Base-by-base conservation (phyloP, 2,797 vertebrate genomes). In the Gallinago nigripennis region DNA sequence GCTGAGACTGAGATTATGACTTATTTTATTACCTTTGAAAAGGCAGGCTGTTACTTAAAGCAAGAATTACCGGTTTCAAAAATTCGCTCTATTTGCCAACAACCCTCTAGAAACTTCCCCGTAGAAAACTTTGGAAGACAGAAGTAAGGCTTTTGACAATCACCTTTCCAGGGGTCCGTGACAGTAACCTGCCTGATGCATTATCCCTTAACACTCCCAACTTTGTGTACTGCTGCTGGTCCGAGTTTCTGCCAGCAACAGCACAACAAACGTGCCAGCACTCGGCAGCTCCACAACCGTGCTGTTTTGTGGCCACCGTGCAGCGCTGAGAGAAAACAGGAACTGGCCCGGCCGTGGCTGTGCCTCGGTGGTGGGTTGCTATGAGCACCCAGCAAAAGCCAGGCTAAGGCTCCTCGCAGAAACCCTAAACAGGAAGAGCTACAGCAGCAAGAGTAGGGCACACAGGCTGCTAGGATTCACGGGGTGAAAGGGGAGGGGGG, bases 191-290 rank as follows among this genome's bases (percentile, higher is more conserved):
- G 12, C 72, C 71, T 9, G 57, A 39, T 11, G 30, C 0, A 0
- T 21, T 56, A 41, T 8, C 23, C 39, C 14, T 11, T 6, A 28
- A 4, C 61, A 8, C 30, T 18, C 27, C 27, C 6, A 18, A 23
- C 24, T 18, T 0, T 3, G 50, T 5, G 37, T 12, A 48, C 53
- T 54, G n/a, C 51, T 45, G 75, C 46, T 48, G 24, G 21, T 8
- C 33, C 58, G 15, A 17, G 20, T 1, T 15, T 17, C 13, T 8
- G 18, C 14, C 37, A 1, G 2, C 31, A 12, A 3, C 7, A 39
- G n/a, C 2, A 21, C 30, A 4, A 10, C 11, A 4, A 21, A 10
- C 0, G 0, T 30, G 64, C 31, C 11, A 8, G 58, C 0, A 0
- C 73, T 35, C 11, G 0, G 35, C 7, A 0, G n/a, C 70, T 27